phyloP scores from a whole-genome alignment of 2,113 vertebrate genomes.

The Mastomys natalensis region DNA sequence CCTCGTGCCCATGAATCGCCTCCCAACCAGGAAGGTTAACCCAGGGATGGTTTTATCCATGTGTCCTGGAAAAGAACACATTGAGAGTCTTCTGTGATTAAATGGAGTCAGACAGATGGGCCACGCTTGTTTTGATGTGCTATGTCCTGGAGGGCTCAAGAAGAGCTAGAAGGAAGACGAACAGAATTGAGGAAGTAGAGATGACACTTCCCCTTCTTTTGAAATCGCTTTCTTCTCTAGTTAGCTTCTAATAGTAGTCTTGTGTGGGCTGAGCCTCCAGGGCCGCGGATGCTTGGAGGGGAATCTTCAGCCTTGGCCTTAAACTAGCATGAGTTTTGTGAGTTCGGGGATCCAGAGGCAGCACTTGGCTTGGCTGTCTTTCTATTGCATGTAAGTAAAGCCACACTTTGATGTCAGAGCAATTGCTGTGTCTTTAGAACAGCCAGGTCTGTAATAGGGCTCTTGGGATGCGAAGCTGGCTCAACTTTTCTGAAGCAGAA shows the following conservation, averaged over 20 bases:
- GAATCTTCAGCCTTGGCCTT: not conserved
- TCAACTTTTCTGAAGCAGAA: not conserved
- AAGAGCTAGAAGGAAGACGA: conserved; percentile 56
- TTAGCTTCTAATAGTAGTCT: not conserved
- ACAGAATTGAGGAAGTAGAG: conserved; percentile 77
- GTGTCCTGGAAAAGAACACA: not conserved
- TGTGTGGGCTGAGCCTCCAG: not conserved
- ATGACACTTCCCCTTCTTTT: conserved; percentile 69
- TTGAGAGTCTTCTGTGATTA: not conserved
- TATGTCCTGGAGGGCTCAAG: conserved; percentile 7
- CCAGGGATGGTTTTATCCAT: not conserved
- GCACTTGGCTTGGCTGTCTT: conserved; percentile 44
- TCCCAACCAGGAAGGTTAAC: conserved; percentile 32
- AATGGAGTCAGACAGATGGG: not conserved
- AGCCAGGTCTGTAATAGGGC: not conserved
- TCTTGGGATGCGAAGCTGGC: not conserved
- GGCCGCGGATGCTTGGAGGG: not conserved
- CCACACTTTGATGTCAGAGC: not conserved
- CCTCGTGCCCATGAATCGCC: not conserved
- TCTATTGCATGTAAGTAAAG: conserved; percentile 71
- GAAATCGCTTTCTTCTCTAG: conserved; percentile 25
- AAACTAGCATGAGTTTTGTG: conserved; percentile 64
- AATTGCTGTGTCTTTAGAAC: conserved; percentile 32
- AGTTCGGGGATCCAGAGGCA: not conserved
- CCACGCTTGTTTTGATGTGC: not conserved